Evolutionary conservation across 1,140 invertebrate genomes (phyloP).

Genomic region (Periplaneta americana): DNA sequence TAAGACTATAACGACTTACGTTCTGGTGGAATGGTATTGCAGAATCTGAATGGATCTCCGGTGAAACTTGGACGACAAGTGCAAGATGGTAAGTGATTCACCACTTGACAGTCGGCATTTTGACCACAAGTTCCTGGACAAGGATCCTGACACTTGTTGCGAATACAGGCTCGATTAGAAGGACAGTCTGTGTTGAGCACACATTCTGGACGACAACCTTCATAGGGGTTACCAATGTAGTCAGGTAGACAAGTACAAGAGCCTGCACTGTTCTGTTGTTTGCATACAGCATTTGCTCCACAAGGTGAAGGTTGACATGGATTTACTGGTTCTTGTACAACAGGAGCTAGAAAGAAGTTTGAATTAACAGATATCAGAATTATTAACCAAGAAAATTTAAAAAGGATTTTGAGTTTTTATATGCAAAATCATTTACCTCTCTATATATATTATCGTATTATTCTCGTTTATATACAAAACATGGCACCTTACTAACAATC

Average conservation of each 20-base stretch:
- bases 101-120: conserved; percentile 68
- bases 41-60: conserved; percentile 67
- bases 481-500: no score
- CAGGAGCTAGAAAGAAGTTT: not conserved
- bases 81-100: conserved; percentile 68
- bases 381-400: conserved; percentile 30
- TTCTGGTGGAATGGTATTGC: conserved; percentile 38
- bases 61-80: conserved; percentile 62
- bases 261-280: conserved; percentile 37
- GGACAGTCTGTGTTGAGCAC: conserved; percentile 33
- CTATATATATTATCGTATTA: no score
- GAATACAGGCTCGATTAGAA: conserved; percentile 36
- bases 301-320: conserved; percentile 52
- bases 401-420: no score
- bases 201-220: conserved; percentile 40
- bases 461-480: no score
- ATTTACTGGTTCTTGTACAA: conserved; percentile 24
- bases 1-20: conserved; percentile 29
- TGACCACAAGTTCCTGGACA: conserved; percentile 68
- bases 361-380: not conserved
- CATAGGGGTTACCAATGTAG: conserved; percentile 49
- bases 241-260: conserved; percentile 46
- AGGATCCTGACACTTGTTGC: conserved; percentile 66
- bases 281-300: conserved; percentile 47
- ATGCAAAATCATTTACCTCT: no score